Percentiles rank a stretch among this genome's conserved stretches.
Conservation (phyloP, 2,888 invertebrate genomes). For the Lamellibrachia satsuma region DNA sequence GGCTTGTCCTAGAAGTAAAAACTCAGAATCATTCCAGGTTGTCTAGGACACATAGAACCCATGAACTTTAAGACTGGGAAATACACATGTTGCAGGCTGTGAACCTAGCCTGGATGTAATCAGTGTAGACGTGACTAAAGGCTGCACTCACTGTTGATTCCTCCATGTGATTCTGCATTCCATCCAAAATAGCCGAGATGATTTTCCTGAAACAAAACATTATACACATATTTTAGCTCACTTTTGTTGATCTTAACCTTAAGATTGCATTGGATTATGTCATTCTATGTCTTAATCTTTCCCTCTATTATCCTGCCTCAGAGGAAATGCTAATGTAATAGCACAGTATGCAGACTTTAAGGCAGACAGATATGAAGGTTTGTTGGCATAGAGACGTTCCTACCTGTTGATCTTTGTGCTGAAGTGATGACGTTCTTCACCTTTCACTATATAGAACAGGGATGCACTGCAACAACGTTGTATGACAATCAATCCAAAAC, state of each 20-base stretch:
- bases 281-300: neutral
- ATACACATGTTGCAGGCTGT: neutral
- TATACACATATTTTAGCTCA: neutral
- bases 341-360: neutral
- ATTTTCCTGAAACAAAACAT: conserved; percentile 70
- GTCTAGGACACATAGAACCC: too few species aligned
- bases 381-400: neutral
- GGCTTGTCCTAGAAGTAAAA: too few species aligned
- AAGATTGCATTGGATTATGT: neutral
- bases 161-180: conserved; percentile 84
- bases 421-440: conserved; percentile 79
- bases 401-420: conserved; percentile 76
- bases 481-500: conserved; percentile 19
- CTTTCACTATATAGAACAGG: conserved; percentile 92
- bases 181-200: conserved; percentile 83
- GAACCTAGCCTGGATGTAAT: neutral
- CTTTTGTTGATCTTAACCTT: too few species aligned
- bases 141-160: conserved; percentile 75
- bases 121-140: neutral
- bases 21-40: too few species aligned
- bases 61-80: too few species aligned
- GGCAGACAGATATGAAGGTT: neutral
- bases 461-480: conserved; percentile 78
- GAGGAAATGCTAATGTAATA: neutral
- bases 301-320: neutral